Base-by-base conservation (phyloP, 2,113 vertebrate species). In the Glareola pratincola region DNA sequence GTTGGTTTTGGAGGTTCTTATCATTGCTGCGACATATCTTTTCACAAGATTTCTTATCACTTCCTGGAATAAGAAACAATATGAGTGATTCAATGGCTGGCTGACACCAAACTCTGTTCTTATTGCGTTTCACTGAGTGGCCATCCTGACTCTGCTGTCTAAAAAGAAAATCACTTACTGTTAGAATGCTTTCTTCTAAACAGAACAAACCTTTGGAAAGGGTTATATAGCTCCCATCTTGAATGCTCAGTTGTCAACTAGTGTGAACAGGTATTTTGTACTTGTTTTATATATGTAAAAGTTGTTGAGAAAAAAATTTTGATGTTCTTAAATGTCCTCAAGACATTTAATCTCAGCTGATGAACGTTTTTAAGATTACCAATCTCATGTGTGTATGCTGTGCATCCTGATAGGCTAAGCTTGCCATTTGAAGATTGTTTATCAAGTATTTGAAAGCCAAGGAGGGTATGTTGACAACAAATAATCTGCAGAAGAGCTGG, bases 11-110 rank as follows among this genome's bases (percentile, higher is more conserved):
- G 99, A 99, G 93, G 99, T 99, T 96, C 99, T 98, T 93, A 99
- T 99, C 99, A 99, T 99, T 87, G 99, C 99, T 51, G 99, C 99
- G 23, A 99, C 98, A 0, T 99, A 99, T 79, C 99, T 97, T 98
- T 99, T 99, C 96, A 99, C 99, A 96, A 99, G 98, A 98, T 95
- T 99, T 63, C 99, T 98, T 95, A 99, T 99, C 96, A 99, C 99
- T 98, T 99, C 99, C 99, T 99, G 98, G 54, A 98, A 98, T 24
- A 88, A 37, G 84, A 96, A 94, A 95, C 53, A 59, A 80, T 26
- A 69, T 0, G 19, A 74, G 72, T 83, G 80, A 91, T 88, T 82
- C 45, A 76, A 1, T 15, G 71, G 37, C 56, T 48, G 41, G 36
- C 67, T 85, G n/a, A 27, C 51, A 50, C 59, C 68, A 79, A 63